phyloP scores from a whole-genome alignment of 2,113 vertebrate species.

The Bubo blakistoni region DNA sequence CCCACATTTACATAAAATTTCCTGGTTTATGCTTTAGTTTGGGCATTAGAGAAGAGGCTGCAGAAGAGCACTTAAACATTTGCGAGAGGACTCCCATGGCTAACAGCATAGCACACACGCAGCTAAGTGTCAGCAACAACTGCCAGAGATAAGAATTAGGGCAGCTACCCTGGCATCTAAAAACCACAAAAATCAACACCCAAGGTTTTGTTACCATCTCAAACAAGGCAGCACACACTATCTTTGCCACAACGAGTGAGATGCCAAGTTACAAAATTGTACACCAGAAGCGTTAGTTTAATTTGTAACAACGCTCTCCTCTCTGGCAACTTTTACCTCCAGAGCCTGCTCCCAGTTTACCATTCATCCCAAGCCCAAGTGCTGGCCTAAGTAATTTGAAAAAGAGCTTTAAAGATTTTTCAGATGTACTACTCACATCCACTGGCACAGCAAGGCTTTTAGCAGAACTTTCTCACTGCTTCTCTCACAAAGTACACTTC shows the following conservation, averaged over 20 bases:
- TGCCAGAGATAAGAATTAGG: background rate
- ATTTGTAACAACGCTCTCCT: fast-evolving
- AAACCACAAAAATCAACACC: background rate
- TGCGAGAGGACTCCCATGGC: fast-evolving
- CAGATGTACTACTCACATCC: fast-evolving
- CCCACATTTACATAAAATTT: background rate
- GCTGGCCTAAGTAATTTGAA: background rate
- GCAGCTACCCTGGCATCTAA: background rate
- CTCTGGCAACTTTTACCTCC: background rate
- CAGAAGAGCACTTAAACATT: background rate
- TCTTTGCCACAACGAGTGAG: background rate
- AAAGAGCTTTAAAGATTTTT: background rate
- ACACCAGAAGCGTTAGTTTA: background rate
- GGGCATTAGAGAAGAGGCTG: background rate
- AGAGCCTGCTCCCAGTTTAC: too few relatives aligned
- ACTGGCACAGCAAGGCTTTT: background rate
- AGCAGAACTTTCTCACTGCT: background rate
- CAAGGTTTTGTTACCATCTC: background rate
- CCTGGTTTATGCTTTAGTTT: background rate
- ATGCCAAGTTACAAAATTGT: background rate
- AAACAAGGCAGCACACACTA: background rate
- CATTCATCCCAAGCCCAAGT: fast-evolving
- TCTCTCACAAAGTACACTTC: fast-evolving
- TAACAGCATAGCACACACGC: fast-evolving
- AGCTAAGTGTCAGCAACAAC: fast-evolving